These are phyloP conservation scores for Baryphthengus martii DNA, from an alignment of 2,113 vertebrate species.

Conservation along the genomic window DNA sequence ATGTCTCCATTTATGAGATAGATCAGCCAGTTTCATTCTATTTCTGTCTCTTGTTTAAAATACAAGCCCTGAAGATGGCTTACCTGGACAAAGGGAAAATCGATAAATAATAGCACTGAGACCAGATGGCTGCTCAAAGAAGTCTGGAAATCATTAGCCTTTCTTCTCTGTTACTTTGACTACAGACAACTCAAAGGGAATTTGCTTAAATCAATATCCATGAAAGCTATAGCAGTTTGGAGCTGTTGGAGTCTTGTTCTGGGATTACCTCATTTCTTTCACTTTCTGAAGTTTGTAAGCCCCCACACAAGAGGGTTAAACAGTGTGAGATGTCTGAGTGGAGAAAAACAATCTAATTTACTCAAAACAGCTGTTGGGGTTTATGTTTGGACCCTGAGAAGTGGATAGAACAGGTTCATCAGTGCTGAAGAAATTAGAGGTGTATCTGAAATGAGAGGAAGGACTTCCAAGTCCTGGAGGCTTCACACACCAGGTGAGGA, in stretches of 20 bases:
- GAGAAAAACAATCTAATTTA: not conserved
- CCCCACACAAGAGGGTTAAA: not conserved
- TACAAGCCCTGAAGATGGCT: not conserved
- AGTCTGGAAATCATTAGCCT: not conserved
- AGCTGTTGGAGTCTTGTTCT: not conserved
- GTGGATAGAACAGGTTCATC: not conserved
- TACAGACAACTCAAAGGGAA: not conserved
- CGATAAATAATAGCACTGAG: not conserved
- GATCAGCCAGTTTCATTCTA: not conserved
- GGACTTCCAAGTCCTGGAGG: not conserved
- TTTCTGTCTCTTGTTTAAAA: not conserved
- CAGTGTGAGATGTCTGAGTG: not conserved
- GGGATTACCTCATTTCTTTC: not conserved
- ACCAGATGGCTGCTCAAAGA: not conserved
- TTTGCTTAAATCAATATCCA: not conserved
- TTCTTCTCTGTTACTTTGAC: not conserved
- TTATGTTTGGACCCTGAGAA: not conserved
- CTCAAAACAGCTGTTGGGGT: not conserved
- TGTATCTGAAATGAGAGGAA: not conserved
- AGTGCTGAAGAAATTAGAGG: not conserved
- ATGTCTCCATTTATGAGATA: not conserved
- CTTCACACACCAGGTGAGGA: not conserved
- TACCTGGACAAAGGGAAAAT: not conserved
- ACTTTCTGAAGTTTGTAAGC: not conserved
- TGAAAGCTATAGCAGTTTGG: not conserved